Percentiles rank a stretch among this genome's conserved stretches.
phyloP scores from a whole-genome alignment of 2,113 vertebrate species.

The Hydropotes inermis region DNA sequence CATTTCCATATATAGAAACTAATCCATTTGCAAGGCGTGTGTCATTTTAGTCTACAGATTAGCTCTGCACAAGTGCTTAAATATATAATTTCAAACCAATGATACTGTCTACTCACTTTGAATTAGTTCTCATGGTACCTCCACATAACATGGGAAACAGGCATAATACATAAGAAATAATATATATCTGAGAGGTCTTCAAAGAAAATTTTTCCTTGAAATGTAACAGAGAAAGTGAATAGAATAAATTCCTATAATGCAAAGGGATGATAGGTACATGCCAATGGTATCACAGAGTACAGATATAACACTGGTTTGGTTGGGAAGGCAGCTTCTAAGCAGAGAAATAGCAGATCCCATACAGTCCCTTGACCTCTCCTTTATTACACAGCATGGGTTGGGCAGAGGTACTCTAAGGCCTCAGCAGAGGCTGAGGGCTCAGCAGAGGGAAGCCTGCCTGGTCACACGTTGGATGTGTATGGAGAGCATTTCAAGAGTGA shows the following conservation, averaged over 20 bases:
- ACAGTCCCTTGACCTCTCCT: background rate
- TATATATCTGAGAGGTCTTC: background rate
- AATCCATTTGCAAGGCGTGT: background rate
- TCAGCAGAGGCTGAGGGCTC: background rate
- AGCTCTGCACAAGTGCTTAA: background rate
- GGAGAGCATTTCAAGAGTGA: background rate
- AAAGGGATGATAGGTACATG: background rate
- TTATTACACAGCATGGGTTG: background rate
- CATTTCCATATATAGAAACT: background rate
- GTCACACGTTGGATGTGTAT: background rate
- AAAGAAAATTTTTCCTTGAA: background rate
- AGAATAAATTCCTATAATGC: background rate
- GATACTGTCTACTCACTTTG: background rate
- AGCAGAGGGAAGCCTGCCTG: background rate
- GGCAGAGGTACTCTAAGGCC: background rate
- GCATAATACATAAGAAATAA: background rate
- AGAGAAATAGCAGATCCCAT: background rate
- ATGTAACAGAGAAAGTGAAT: background rate
- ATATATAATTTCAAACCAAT: background rate
- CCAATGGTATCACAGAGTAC: background rate
- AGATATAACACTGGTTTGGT: background rate
- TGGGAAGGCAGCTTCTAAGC: background rate
- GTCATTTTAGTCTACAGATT: background rate
- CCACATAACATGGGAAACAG: background rate
- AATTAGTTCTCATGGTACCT: background rate